Evolutionary conservation across 2,888 invertebrate genomes (phyloP), one percentile per base, ranked within the genome.

Genomic region (Galeopsomyia nigrocyanea): DNA sequence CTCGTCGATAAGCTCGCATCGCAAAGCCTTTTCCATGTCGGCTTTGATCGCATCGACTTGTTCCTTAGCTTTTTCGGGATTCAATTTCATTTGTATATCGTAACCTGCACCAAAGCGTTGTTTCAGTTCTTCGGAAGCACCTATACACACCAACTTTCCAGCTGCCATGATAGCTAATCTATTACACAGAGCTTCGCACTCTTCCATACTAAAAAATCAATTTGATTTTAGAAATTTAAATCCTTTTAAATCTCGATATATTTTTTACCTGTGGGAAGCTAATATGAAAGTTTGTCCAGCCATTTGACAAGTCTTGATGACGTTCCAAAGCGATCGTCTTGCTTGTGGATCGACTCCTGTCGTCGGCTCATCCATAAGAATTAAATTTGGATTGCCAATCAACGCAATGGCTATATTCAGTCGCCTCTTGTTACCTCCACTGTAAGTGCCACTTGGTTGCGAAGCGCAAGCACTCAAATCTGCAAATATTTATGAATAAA

Each of bases 151-250:
- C 78, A 95, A 87, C 80, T 89, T 88, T 0, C 95, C 95, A 75
- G 88, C 88, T 0, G 91, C 90, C 94, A 95, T 91, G 72, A 95
- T 94, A 1, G 91, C 94, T 77, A 95, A 87, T 70, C 94, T 90
- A 64, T 90, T 89, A 83, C 95, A 95, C 46, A 95, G 88, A 46
- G 92, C 92, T 83, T 95, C 95, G 87, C 94, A 95, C 87, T 95
- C 95, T 83, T 95, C 95, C 95, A 95, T 94, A 81, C 94, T 94
- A 81, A 64, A 71, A 72, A n/a, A n/a, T n/a, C n/a, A n/a, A n/a
- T n/a, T n/a, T n/a, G n/a, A n/a, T n/a, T n/a, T n/a, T n/a, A n/a
- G n/a, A n/a, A n/a, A n/a, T n/a, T n/a, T n/a, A n/a, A n/a, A n/a
- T n/a, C n/a, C n/a, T n/a, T n/a, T n/a, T n/a, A n/a, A n/a, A n/a